Base-by-base conservation (phyloP, 2,113 vertebrate genomes). In the Kryptolebias marmoratus region DNA sequence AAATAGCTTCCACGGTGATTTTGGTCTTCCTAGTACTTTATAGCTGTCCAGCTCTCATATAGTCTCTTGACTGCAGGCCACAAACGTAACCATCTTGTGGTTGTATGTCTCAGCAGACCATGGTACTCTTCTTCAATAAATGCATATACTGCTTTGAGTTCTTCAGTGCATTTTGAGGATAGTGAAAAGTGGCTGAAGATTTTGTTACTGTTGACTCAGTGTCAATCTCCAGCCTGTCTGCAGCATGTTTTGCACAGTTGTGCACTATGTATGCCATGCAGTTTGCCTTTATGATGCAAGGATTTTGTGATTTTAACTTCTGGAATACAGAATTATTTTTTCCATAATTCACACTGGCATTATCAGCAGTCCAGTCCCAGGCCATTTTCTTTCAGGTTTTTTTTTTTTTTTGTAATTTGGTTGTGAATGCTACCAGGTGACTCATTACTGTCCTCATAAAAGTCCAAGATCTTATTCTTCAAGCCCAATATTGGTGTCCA, bases 391-490 rank as follows among this genome's bases (percentile, higher is more conserved):
- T 31, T 11, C 12, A 55, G 22, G 27, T 11, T 12, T 9, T 55
- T 55, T 30, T 55, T 4, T 11, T 55, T 11, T 53, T 11, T 53
- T 53, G 52, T 53, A 30, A 55, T 55, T 9, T 30, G 28, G 7
- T 55, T 4, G 2, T 55, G 53, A 7, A 28, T 4, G 11, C 5
- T 30, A 30, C n/a, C 22, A 55, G 53, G 12, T 15, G 18, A 52
- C 50, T 52, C 50, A 52, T n/a, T n/a, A 15, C 50, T 52, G 5
- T n/a, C 50, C 22, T 22, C 22, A 22, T 22, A 22, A 52, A 52
- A 52, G 15, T 36, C 36, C 7, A 36, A 5, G 47, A 68, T 45
- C 12, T 68, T 73, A 31, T 11, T 79, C 62, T 73, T 61, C n/a
- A 67, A 39, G 4, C 39, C 39, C 4, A 36, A 60, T 11, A 39